phyloP scores from a whole-genome alignment of 2,888 invertebrate genomes.

The Tupiocoris notatus region DNA sequence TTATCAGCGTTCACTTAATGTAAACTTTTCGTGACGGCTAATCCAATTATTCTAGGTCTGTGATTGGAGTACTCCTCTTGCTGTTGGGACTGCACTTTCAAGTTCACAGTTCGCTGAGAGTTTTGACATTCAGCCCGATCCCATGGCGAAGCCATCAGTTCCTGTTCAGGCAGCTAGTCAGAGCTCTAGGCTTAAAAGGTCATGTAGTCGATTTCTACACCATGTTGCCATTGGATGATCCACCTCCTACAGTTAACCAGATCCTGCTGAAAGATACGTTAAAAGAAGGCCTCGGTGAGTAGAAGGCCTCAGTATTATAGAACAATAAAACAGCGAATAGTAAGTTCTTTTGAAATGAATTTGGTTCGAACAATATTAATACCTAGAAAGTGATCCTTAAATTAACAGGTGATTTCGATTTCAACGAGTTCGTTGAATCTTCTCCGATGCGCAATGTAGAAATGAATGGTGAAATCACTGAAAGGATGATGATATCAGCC shows the following conservation, averaged over 20 bases:
- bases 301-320: background rate
- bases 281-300: constrained; percentile 4
- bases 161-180: constrained; percentile 1
- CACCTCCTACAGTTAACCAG: constrained; percentile 7
- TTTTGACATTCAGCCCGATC: constrained; percentile 16
- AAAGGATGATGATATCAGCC: background rate
- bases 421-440: background rate
- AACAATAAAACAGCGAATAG: background rate
- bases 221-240: constrained; percentile 12
- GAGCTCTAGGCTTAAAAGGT: constrained; percentile 5
- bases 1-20: too few relatives aligned
- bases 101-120: too few relatives aligned
- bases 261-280: constrained; percentile 6
- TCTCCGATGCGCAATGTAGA: background rate
- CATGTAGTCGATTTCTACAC: constrained; percentile 27
- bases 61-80: too few relatives aligned
- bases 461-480: background rate
- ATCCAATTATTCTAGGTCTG: too few relatives aligned
- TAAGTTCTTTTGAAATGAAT: too few relatives aligned
- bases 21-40: too few relatives aligned
- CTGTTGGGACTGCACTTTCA: too few relatives aligned
- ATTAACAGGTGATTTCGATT: background rate
- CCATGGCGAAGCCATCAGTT: constrained; percentile 35
- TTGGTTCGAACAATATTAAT: too few relatives aligned
- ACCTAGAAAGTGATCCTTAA: too few relatives aligned